phyloP scores from a whole-genome alignment of 1,140 invertebrate species.

The Euglossa dilemma region DNA sequence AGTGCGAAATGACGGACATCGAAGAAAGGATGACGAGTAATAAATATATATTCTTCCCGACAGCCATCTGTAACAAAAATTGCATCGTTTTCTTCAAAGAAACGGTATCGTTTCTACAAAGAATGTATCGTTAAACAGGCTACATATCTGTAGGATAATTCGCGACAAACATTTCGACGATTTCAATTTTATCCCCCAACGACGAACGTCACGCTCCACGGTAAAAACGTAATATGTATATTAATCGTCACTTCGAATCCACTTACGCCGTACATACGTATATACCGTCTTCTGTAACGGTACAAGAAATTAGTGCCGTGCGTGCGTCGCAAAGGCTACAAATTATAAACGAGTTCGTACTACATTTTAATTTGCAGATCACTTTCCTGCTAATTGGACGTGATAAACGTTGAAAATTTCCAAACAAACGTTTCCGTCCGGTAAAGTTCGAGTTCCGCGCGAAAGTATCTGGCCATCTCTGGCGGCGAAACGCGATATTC shows the following conservation, averaged over 20 bases:
- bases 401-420: no score
- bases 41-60: conserved; percentile 72
- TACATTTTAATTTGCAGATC: not conserved
- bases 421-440: no score
- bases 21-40: conserved; percentile 72
- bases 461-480: no score
- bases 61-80: conserved; percentile 74
- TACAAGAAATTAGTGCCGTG: conserved; percentile 40
- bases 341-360: conserved; percentile 20
- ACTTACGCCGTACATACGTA: conserved; percentile 33
- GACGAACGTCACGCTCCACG: not conserved
- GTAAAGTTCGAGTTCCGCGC: no score
- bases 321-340: conserved; percentile 27
- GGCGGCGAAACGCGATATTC: no score
- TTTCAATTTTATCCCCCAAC: not conserved
- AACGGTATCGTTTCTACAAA: no score
- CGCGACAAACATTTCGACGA: no score
- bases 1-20: conserved; percentile 71
- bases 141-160: not conserved
- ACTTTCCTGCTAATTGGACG: not conserved
- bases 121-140: not conserved
- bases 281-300: conserved; percentile 49
- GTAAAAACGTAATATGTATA: not conserved
- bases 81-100: not conserved
- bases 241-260: conserved; percentile 42